Conservation (phyloP, 1,140 invertebrate species). For the Drosophila simulans region DNA sequence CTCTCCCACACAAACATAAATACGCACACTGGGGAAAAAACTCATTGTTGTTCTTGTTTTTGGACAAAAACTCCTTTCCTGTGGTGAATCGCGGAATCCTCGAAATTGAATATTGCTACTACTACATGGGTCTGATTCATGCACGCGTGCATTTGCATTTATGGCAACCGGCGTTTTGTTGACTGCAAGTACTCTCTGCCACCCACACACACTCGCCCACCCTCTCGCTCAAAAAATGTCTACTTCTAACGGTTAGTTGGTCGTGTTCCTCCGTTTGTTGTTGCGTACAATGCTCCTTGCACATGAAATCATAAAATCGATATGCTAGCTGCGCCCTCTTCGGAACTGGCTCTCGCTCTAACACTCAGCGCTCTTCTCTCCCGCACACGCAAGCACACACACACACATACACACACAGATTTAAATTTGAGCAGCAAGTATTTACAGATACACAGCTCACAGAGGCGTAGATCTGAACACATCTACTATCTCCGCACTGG, state of each 20-base stretch:
- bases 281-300: conserved; percentile 67
- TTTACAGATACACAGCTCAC: conserved; percentile 75
- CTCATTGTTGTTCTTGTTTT: conserved; percentile 54
- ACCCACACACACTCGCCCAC: not conserved
- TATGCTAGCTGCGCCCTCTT: conserved; percentile 78
- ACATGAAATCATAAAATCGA: conserved; percentile 78
- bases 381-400: conserved; percentile 1
- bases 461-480: conserved; percentile 55
- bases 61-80: conserved; percentile 11
- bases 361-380: conserved; percentile 7
- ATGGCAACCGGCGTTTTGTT: conserved; percentile 67
- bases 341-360: conserved; percentile 46
- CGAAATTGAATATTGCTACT: conserved; percentile 11
- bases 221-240: conserved; percentile 9
- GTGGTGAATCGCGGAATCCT: conserved; percentile 27
- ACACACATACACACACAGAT: conserved; percentile 11
- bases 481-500: conserved; percentile 27
- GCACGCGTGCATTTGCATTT: conserved; percentile 19
- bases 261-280: conserved; percentile 26
- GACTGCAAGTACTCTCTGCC: conserved; percentile 30
- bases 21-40: conserved; percentile 64
- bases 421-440: conserved; percentile 16
- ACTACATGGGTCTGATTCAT: not conserved
- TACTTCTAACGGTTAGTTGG: conserved; percentile 17
- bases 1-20: conserved; percentile 40